phyloP scores from a whole-genome alignment of 2,888 invertebrate genomes.

The Cryptus viduatorius region DNA sequence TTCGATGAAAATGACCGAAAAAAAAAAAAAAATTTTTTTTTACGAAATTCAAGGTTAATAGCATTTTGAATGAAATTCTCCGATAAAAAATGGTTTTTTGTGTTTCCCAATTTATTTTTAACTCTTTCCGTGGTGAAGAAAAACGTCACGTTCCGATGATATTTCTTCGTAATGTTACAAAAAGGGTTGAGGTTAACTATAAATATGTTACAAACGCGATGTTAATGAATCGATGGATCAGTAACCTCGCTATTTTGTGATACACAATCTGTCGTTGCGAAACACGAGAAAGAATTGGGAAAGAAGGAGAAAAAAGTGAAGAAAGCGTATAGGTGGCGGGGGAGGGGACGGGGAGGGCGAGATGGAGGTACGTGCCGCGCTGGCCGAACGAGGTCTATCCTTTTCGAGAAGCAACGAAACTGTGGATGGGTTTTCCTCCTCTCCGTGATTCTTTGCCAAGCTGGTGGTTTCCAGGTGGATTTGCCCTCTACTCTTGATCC shows the following conservation, averaged over 20 bases:
- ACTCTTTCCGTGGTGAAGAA: neutral
- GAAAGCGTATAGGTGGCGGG: slow-evolving; percentile 35
- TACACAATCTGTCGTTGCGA: neutral
- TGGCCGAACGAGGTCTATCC: slow-evolving; percentile 46
- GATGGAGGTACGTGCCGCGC: slow-evolving; percentile 36
- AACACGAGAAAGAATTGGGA: slow-evolving; percentile 57
- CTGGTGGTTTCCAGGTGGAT: slow-evolving; percentile 50
- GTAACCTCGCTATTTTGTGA: slow-evolving; percentile 15
- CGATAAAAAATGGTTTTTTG: too few species aligned
- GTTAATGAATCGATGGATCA: neutral
- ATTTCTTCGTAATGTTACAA: neutral
- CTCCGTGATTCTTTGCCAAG: slow-evolving; percentile 52
- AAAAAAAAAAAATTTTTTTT: too few species aligned
- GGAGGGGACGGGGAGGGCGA: slow-evolving; percentile 51
- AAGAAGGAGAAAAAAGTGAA: slow-evolving; percentile 36
- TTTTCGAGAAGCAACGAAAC: slow-evolving; percentile 34
- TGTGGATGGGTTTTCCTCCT: slow-evolving; percentile 36
- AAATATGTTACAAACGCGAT: neutral
- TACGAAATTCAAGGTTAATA: too few species aligned
- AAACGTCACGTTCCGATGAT: neutral
- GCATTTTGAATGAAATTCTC: too few species aligned
- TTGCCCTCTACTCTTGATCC: slow-evolving; percentile 38
- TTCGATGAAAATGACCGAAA: too few species aligned
- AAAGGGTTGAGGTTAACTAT: neutral
- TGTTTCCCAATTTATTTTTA: neutral